Conservation (phyloP, 2,113 vertebrate genomes). For the Lagopus muta region DNA sequence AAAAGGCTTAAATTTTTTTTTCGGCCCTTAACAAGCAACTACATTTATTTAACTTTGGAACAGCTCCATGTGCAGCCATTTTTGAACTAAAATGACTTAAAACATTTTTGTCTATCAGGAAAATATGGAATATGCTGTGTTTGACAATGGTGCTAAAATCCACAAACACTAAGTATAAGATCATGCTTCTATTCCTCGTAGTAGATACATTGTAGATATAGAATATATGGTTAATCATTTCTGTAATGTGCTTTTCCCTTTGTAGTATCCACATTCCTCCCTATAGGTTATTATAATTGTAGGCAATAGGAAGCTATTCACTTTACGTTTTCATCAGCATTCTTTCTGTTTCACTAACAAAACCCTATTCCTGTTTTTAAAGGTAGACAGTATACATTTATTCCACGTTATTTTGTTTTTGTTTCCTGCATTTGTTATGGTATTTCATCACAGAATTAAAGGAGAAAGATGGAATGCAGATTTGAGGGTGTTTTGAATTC, state of each 20-base stretch:
- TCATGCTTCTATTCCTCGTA: neutral
- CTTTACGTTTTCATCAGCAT: constrained; percentile 69
- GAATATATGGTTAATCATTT: neutral
- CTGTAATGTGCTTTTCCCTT: constrained; percentile 15
- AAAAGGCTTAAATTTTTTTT: neutral
- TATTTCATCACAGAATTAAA: constrained; percentile 35
- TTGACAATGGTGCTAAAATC: neutral
- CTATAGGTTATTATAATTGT: constrained; percentile 63
- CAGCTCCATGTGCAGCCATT: neutral
- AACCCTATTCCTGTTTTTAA: constrained; percentile 40
- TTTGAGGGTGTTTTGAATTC: neutral
- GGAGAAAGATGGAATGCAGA: neutral
- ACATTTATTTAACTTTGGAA: neutral
- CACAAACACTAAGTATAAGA: neutral
- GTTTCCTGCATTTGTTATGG: constrained; percentile 39
- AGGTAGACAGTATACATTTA: constrained; percentile 43
- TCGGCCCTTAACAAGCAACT: neutral
- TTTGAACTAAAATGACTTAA: neutral
- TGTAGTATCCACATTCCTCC: constrained; percentile 57
- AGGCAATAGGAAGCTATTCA: constrained; percentile 65
- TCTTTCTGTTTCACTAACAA: constrained; percentile 56
- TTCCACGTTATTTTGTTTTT: constrained; percentile 61
- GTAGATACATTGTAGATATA: neutral
- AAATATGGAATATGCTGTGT: neutral
- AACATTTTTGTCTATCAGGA: neutral